Percentiles rank a stretch among this genome's conserved stretches.
These are phyloP conservation scores for Tolmerus cingulatus DNA, from an alignment of 2,888 invertebrate genomes.

Conservation along the genomic window DNA sequence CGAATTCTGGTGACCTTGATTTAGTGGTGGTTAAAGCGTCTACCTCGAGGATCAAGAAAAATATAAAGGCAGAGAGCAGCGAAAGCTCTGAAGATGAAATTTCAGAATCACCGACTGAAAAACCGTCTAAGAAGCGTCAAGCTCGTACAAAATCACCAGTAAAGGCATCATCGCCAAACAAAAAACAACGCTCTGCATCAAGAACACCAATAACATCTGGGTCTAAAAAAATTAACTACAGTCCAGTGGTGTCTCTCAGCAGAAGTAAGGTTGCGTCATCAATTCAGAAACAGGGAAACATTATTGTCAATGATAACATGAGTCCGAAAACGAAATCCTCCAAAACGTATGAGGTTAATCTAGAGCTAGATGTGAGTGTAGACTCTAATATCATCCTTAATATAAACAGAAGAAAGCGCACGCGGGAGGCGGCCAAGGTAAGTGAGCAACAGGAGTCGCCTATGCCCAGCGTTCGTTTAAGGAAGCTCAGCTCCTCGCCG, in stretches of 20 bases:
- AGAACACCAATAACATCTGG: background rate
- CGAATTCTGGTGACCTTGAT: no score
- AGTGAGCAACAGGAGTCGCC: background rate
- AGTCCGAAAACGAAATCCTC: constrained; percentile 58
- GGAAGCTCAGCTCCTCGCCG: background rate
- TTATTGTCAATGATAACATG: constrained; percentile 59
- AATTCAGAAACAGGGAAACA: constrained; percentile 53
- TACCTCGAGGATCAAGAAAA: background rate
- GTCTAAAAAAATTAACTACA: constrained; percentile 53
- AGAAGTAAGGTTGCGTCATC: constrained; percentile 4
- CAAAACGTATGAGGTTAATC: constrained; percentile 62
- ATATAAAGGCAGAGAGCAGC: background rate
- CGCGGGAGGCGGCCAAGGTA: background rate
- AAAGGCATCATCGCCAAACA: background rate
- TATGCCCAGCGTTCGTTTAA: background rate
- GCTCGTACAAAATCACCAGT: background rate
- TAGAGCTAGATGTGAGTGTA: constrained; percentile 62
- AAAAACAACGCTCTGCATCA: background rate
- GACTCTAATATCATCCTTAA: constrained; percentile 63
- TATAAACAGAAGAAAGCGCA: constrained; percentile 60
- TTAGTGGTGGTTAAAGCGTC: no score
- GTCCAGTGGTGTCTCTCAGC: constrained; percentile 53
- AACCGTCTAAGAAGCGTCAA: background rate
- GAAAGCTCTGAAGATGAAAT: background rate
- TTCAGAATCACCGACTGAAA: constrained; percentile 21